phyloP scores from a whole-genome alignment of 2,797 vertebrate species.

The Muscicapa striata region DNA sequence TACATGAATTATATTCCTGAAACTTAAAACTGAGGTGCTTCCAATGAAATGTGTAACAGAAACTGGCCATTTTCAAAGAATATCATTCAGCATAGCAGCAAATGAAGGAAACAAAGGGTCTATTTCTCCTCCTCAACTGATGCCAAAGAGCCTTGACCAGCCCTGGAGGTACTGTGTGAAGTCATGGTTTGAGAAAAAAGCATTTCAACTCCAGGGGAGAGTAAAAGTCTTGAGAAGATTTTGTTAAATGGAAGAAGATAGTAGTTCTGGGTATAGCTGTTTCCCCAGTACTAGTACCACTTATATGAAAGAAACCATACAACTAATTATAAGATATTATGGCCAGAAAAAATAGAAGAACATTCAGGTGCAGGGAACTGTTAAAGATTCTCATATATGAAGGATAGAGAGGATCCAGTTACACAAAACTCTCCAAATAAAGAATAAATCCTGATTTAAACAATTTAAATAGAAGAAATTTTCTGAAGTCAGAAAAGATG shows the following conservation, averaged over 20 bases:
- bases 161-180: neutral
- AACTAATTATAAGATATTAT: neutral
- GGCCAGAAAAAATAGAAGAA: neutral
- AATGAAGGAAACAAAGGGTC: neutral
- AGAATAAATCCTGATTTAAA: neutral
- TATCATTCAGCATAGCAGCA: neutral
- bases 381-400: neutral
- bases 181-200: neutral
- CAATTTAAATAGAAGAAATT: accelerated
- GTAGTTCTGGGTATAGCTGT: neutral
- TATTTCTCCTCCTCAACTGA: neutral
- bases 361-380: neutral
- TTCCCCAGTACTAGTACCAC: neutral
- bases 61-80: neutral
- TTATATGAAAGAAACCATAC: neutral
- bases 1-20: neutral
- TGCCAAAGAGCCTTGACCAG: neutral
- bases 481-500: neutral
- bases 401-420: neutral
- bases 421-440: neutral
- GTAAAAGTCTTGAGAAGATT: neutral
- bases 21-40: neutral
- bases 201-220: neutral
- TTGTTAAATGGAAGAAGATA: neutral
- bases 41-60: neutral